Evolutionary conservation across 2,797 vertebrate genomes (phyloP).

Genomic region (Thunnus albacares): DNA sequence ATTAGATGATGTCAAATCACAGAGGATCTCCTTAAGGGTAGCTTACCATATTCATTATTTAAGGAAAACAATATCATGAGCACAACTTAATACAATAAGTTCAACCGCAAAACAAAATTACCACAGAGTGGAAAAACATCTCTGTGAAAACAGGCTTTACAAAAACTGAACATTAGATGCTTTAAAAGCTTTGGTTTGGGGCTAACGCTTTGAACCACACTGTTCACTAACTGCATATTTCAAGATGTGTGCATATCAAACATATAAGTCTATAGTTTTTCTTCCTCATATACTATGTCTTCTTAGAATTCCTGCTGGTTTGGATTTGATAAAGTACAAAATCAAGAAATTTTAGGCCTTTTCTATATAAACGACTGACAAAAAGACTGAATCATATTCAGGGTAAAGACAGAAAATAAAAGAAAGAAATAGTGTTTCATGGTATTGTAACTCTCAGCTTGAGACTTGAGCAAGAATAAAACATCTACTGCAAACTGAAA

Average conservation of each 20-base stretch:
- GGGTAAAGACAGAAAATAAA: slow-evolving; percentile 4
- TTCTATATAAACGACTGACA: not conserved
- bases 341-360: not conserved
- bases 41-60: too few relatives aligned
- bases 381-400: not conserved
- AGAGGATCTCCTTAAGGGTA: not conserved
- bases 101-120: not conserved
- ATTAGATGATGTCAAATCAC: not conserved
- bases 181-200: not conserved
- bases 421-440: not conserved
- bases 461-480: slow-evolving; percentile 21
- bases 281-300: not conserved
- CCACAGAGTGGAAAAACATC: not conserved
- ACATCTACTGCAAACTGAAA: slow-evolving; percentile 26
- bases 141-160: not conserved
- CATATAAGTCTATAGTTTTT: not conserved
- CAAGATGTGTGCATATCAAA: not conserved
- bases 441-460: not conserved
- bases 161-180: not conserved
- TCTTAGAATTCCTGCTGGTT: not conserved
- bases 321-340: not conserved
- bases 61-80: not conserved
- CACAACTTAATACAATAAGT: not conserved
- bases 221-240: too few relatives aligned
- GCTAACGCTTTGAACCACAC: not conserved